Evolutionary conservation across 2,113 vertebrate genomes (phyloP).

Genomic region (Oxygymnocypris stewartii): DNA sequence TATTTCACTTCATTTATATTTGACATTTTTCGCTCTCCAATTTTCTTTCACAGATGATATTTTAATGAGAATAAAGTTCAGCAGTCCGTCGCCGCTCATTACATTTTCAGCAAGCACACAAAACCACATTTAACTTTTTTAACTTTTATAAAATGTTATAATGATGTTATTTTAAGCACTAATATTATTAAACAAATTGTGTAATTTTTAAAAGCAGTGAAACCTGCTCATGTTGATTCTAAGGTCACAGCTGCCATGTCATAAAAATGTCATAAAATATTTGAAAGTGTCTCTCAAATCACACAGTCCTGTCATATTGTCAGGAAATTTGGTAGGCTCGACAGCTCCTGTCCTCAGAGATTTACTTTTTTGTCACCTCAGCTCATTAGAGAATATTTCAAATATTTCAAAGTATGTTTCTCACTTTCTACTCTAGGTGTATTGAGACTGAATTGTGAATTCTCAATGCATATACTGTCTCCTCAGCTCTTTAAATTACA

Average conservation of each 20-base stretch:
- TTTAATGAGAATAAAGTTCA: slow-evolving; percentile 26
- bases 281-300: neutral
- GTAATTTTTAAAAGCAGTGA: slow-evolving; percentile 17
- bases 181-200: slow-evolving; percentile 10
- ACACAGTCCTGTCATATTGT: neutral
- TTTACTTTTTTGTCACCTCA: neutral
- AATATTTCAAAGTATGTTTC: neutral
- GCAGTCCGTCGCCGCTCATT: neutral
- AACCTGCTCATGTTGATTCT: neutral
- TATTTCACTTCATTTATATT: neutral
- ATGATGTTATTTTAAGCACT: neutral
- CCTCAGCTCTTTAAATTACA: neutral
- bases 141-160: neutral
- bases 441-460: neutral
- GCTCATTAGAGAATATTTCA: neutral
- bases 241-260: slow-evolving; percentile 7
- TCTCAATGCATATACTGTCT: neutral
- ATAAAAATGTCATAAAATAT: neutral
- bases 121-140: neutral
- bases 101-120: neutral
- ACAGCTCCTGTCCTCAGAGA: neutral
- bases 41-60: neutral
- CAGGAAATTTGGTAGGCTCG: neutral
- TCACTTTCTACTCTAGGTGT: neutral
- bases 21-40: slow-evolving; percentile 22